Evolutionary conservation across 92 coral and sea anemone genomes (phyloP), one percentile per base, ranked within the genome.

Genomic region (Montipora capitata): DNA sequence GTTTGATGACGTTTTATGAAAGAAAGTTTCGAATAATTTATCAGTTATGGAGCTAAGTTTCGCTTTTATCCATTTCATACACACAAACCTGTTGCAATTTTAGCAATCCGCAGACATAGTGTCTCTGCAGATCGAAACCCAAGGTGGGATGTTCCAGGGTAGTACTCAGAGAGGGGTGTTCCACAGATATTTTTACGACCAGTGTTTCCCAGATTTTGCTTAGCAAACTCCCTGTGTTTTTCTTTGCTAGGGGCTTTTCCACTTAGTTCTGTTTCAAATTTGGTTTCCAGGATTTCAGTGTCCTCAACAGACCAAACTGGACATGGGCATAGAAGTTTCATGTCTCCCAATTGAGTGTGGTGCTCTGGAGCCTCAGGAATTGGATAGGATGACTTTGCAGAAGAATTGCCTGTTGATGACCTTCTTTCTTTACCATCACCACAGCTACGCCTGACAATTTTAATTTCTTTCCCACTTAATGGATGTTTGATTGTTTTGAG

Each of bases 361-460:
- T 87, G 85, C 63, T 81, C 79, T 76, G 76, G 63, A 76, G 88
- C 86, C 14, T 91, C 92, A 7, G 92, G 94, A 35, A 91, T 87
- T 18, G 94, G 94, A 70, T 73, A 87, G 4, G 85, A 74, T 18
- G 94, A 91, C 63, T 88, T 91, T 17, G 94, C 87, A 56, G 89
- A 91, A n/a, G 88, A 80, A 56, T 38, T 91, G 27, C 94, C 94
- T 6, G 87, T 84, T 27, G 86, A 74, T 7, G 68, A 77, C 77
- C 94, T 64, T 41, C 92, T 83, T 66, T 87, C 87, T 70, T 91
- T 87, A 27, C 94, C 89, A 82, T 87, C 89, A 4, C 92, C 85
- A 81, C 85, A 87, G 40, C 45, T 81, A 51, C 94, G 74, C 43
- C 81, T 20, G 43, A 64, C 35, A 40, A 86, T 72, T 20, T 80